phyloP scores from a whole-genome alignment of 2,888 invertebrate genomes.

The Pyrochroa serraticornis region DNA sequence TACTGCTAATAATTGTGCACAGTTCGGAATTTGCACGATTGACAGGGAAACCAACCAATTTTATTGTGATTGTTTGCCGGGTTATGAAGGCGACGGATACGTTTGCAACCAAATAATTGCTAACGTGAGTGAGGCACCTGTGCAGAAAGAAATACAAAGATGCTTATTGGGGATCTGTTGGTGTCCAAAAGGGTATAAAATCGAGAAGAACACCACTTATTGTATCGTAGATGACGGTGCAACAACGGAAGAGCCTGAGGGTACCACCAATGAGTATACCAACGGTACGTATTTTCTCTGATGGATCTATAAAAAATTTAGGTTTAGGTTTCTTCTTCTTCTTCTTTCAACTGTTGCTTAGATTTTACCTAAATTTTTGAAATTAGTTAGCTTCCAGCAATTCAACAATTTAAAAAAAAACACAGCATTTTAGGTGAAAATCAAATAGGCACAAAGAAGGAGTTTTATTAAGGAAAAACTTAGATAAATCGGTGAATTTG shows the following conservation, averaged over 20 bases:
- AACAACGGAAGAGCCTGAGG: conserved; percentile 13
- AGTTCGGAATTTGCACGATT: conserved; percentile 59
- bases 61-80: conserved; percentile 60
- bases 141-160: conserved; percentile 40
- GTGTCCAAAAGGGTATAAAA: conserved; percentile 64
- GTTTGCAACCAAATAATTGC: conserved; percentile 46
- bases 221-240: conserved; percentile 40
- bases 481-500: too few relatives aligned
- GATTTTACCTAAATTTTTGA: too few relatives aligned
- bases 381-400: too few relatives aligned
- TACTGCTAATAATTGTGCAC: conserved; percentile 64
- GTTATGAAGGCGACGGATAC: conserved; percentile 62
- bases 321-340: too few relatives aligned
- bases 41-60: conserved; percentile 49
- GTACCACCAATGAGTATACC: conserved; percentile 9
- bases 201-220: conserved; percentile 42
- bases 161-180: conserved; percentile 63
- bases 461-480: too few relatives aligned
- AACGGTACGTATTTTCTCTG: neutral
- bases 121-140: conserved; percentile 25
- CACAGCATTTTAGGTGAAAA: too few relatives aligned
- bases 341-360: too few relatives aligned
- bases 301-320: too few relatives aligned
- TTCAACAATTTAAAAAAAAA: too few relatives aligned
- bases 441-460: too few relatives aligned